phyloP scores from a whole-genome alignment of 2,888 invertebrate species.

The Lithodes maja region DNA sequence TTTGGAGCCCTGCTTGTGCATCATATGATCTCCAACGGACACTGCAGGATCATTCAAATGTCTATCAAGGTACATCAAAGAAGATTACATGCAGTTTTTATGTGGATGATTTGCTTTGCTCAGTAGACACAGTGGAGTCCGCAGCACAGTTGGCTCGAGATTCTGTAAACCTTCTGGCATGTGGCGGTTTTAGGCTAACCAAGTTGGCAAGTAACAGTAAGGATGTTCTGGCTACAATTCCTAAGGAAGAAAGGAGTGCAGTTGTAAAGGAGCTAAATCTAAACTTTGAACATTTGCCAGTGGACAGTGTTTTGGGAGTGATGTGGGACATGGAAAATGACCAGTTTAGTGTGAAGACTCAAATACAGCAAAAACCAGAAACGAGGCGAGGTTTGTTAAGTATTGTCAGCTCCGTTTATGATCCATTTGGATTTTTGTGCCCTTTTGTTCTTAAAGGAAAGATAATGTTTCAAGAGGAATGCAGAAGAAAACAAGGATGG shows the following conservation, averaged over 20 bases:
- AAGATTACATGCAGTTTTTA: no score
- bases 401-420: not conserved
- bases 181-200: not conserved
- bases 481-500: constrained; percentile 1
- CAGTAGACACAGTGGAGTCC: not conserved
- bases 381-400: not conserved
- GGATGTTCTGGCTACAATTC: not conserved
- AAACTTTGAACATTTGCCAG: not conserved
- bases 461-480: not conserved
- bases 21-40: no score
- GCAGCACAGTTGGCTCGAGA: not conserved
- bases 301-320: not conserved
- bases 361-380: not conserved
- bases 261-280: not conserved
- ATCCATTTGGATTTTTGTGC: not conserved
- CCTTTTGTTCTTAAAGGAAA: constrained; percentile 1
- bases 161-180: not conserved
- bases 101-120: constrained; percentile 14
- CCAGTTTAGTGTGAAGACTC: not conserved
- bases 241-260: not conserved
- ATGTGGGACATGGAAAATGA: not conserved
- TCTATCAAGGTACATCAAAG: no score
- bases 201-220: constrained; percentile 9
- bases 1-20: no score
- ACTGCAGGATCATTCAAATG: no score